These are phyloP conservation scores for Apolygus lucorum DNA, from an alignment of 1,140 invertebrate species.

Conservation along the genomic window DNA sequence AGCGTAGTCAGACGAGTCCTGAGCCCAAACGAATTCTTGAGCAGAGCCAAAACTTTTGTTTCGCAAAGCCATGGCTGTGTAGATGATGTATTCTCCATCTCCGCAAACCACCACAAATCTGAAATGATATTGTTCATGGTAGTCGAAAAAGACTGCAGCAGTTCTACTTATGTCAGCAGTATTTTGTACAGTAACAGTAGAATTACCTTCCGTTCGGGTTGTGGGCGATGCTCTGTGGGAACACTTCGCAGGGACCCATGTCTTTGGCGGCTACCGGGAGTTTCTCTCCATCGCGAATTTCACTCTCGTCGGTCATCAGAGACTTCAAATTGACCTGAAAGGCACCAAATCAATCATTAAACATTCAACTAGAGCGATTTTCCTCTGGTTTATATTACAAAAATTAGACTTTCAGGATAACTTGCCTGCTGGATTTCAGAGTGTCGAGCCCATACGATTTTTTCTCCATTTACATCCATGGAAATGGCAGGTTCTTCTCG, in stretches of 20 bases:
- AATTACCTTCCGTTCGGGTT: constrained; percentile 89
- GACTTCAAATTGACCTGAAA: constrained; percentile 81
- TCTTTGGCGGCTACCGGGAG: constrained; percentile 91
- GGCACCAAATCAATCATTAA: background rate
- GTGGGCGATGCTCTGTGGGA: constrained; percentile 96
- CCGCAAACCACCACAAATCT: constrained; percentile 97
- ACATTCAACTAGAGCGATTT: background rate
- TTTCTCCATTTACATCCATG: constrained; percentile 95
- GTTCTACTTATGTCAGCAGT: no score
- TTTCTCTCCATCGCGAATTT: constrained; percentile 84
- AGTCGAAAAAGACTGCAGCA: no score
- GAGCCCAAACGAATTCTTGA: constrained; percentile 98
- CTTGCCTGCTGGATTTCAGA: constrained; percentile 85
- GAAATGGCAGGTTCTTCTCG: constrained; percentile 97
- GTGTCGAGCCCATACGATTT: constrained; percentile 98
- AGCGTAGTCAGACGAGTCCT: constrained; percentile 91
- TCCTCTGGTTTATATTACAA: background rate
- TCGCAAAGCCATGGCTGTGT: constrained; percentile 96
- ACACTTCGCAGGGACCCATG: constrained; percentile 99
- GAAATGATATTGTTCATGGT: no score
- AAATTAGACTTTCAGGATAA: no score
- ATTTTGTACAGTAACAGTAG: no score
- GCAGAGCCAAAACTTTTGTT: constrained; percentile 98
- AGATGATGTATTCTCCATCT: constrained; percentile 97
- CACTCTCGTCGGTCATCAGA: constrained; percentile 55